Evolutionary conservation across 1,140 invertebrate genomes (phyloP), one percentile per base, ranked within the genome.

Genomic region (Drosophila elegans): DNA sequence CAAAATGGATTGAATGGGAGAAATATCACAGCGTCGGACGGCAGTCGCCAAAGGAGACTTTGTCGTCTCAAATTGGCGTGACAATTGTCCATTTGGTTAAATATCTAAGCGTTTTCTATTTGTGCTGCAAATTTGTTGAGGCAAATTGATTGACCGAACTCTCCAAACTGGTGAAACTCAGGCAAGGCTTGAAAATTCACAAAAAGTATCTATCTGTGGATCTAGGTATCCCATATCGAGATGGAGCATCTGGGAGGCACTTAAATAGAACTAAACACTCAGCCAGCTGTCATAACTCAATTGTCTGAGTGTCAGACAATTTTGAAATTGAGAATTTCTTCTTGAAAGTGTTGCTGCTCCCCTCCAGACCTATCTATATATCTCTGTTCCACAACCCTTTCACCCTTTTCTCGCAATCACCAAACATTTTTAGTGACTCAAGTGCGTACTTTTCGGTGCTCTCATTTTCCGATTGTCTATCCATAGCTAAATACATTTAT

Each of bases 1-100:
- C 66, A 71, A 72, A 56, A 11, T 5, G 54, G 34, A 32, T 36
- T 69, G 68, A 69, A 56, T 48, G 27, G 54, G 56, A 29, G 61
- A 68, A 68, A 68, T 68, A 68, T 57, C 62, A 48, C 16, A 13
- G 27, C 42, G 32, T n/a, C 29, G 44, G 36, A 21, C 68, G 64
- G 45, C 68, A 57, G 39, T 41, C 39, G 60, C 39, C 51, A 72
- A 51, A 73, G 55, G 41, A 51, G 57, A 71, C 39, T 38, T 73
- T 73, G 67, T 55, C 46, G 68, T 61, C 55, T 61, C 45, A 73
- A 73, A 73, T 73, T 73, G 69, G 69, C 69, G 69, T 73, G 69
- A 73, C 69, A 73, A 73, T 73, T 73, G 69, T 61, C 48, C 69
- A 73, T 73, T 73, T 69, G 67, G 63, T 69, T 69, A 71, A 71